These are phyloP conservation scores for Trichonephila inaurata DNA, from an alignment of 1,140 invertebrate genomes.

Conservation along the genomic window DNA sequence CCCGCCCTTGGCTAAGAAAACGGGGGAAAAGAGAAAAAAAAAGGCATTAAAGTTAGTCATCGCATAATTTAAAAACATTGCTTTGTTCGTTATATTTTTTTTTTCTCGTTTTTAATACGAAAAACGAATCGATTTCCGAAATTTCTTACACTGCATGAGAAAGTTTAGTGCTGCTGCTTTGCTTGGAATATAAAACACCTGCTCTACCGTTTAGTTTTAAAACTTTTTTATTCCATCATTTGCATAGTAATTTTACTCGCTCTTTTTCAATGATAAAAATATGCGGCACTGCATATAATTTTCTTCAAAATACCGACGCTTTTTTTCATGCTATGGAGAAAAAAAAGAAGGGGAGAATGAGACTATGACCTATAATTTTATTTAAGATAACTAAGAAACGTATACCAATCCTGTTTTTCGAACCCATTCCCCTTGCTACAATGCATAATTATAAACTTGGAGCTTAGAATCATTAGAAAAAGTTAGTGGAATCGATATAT, in stretches of 20 bases:
- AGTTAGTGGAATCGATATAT: no score
- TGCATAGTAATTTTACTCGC: conserved; percentile 11
- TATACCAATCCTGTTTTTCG: background rate
- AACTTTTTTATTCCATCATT: background rate
- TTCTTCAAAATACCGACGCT: background rate
- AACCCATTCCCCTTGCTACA: background rate
- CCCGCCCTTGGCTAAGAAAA: background rate
- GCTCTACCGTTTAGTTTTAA: background rate
- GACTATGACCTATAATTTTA: conserved; percentile 5
- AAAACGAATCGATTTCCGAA: background rate
- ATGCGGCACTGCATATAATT: conserved; percentile 10
- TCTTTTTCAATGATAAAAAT: conserved; percentile 9
- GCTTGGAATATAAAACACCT: background rate
- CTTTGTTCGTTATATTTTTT: background rate
- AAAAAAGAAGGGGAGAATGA: background rate
- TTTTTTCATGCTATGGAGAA: background rate
- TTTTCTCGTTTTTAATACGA: background rate
- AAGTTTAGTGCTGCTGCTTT: background rate
- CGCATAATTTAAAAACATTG: conserved; percentile 9
- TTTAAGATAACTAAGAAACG: background rate
- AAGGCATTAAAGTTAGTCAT: background rate
- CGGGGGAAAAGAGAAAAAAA: background rate
- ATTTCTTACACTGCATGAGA: background rate
- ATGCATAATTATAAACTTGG: background rate
- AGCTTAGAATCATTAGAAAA: background rate